These are phyloP conservation scores for Pasiphila rectangulata DNA, from an alignment of 2,888 invertebrate genomes.

Conservation along the genomic window DNA sequence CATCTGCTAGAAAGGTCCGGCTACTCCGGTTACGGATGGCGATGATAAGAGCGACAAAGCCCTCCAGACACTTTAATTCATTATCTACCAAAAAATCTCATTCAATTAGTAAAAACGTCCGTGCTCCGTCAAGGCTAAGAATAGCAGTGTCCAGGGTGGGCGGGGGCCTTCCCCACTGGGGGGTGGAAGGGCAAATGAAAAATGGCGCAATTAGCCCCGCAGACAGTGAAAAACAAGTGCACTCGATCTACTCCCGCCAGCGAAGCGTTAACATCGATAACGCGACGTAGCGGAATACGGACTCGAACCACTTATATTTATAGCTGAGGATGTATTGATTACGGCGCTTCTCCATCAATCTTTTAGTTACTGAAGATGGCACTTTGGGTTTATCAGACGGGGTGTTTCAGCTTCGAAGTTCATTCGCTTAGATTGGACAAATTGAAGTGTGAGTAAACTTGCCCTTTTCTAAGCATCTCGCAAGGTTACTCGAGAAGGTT, in stretches of 20 bases:
- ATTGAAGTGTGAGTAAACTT: too few species aligned
- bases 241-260: constrained; percentile 66
- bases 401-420: too few species aligned
- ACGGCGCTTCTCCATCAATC: background rate
- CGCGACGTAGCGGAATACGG: constrained; percentile 41
- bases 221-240: constrained; percentile 80
- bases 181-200: constrained; percentile 56
- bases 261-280: constrained; percentile 54
- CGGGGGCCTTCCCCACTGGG: constrained; percentile 25
- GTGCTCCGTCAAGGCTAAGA: constrained; percentile 32
- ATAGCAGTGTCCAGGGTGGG: constrained; percentile 42
- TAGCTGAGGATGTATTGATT: constrained; percentile 6
- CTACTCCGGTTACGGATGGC: background rate
- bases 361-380: too few species aligned
- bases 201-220: constrained; percentile 77
- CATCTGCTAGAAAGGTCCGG: background rate
- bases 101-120: constrained; percentile 49
- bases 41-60: constrained; percentile 2
- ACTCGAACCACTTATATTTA: constrained; percentile 30
- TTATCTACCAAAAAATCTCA: constrained; percentile 37
- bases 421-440: too few species aligned
- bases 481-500: too few species aligned
- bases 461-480: too few species aligned
- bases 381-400: too few species aligned
- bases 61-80: constrained; percentile 21